A percentile compares a stretch with the other conserved stretches of the same genome.
Conservation (phyloP, 92 coral and sea anemone genomes). For the Desmophyllum pertusum region DNA sequence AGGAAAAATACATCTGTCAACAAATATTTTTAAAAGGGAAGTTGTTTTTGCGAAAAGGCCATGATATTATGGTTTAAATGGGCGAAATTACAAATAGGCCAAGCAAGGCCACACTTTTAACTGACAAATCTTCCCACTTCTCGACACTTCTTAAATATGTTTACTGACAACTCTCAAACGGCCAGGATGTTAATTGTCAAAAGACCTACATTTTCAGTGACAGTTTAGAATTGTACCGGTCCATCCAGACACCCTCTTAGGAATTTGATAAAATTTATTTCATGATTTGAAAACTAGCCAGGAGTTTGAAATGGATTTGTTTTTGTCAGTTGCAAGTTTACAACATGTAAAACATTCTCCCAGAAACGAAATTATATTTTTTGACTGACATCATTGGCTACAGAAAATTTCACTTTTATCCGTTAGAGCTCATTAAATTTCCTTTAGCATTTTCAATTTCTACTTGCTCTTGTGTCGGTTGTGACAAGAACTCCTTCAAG, state of each 20-base stretch:
- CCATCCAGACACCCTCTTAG: not conserved
- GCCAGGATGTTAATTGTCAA: not conserved
- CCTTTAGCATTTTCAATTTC: no score
- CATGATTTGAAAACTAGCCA: not conserved
- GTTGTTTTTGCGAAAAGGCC: not conserved
- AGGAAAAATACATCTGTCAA: not conserved
- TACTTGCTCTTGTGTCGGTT: no score
- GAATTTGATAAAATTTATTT: not conserved
- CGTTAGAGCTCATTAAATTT: no score
- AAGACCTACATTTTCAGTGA: not conserved
- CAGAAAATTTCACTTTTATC: no score
- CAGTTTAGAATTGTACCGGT: no score
- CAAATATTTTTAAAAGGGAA: not conserved
- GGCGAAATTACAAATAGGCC: not conserved
- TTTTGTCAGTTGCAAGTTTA: not conserved
- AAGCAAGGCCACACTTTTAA: not conserved
- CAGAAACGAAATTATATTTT: no score
- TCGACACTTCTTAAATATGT: not conserved
- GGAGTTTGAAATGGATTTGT: not conserved
- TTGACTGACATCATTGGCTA: no score
- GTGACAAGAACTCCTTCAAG: no score
- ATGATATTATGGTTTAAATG: not conserved
- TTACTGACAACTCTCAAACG: no score
- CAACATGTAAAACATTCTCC: no score
- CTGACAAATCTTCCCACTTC: not conserved